Evolutionary conservation across 2,797 vertebrate genomes (phyloP).

Genomic region (Mycteria americana): DNA sequence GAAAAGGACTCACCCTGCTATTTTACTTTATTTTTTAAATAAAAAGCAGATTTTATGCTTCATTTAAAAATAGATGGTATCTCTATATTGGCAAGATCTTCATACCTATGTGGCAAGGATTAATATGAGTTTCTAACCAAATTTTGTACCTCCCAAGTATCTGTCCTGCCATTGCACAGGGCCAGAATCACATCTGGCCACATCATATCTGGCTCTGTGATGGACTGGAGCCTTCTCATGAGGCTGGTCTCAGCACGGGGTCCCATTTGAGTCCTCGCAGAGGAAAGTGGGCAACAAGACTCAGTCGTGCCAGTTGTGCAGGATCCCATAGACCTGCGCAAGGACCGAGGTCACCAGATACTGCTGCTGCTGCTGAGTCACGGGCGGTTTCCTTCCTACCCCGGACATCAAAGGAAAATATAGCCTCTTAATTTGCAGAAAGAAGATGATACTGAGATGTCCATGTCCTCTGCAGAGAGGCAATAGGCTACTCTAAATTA

Average conservation of each 20-base stretch:
- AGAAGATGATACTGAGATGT: background rate
- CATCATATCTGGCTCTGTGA: background rate
- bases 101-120: background rate
- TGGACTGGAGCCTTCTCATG: background rate
- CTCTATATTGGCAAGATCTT: background rate
- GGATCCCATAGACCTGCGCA: background rate
- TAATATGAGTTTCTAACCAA: background rate
- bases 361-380: background rate
- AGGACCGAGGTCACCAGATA: fast-evolving
- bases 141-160: background rate
- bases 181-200: background rate
- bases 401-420: background rate
- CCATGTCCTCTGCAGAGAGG: background rate
- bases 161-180: background rate
- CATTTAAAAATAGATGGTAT: background rate
- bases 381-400: fast-evolving
- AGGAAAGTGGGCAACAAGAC: background rate
- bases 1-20: background rate
- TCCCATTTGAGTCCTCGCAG: background rate
- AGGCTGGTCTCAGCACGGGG: background rate
- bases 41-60: background rate
- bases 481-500: slow-evolving; percentile 11
- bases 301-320: background rate
- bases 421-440: background rate
- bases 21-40: background rate